Evolutionary conservation across 92 coral and sea anemone genomes (phyloP).

Genomic region (Umimayanthus chanpuru): DNA sequence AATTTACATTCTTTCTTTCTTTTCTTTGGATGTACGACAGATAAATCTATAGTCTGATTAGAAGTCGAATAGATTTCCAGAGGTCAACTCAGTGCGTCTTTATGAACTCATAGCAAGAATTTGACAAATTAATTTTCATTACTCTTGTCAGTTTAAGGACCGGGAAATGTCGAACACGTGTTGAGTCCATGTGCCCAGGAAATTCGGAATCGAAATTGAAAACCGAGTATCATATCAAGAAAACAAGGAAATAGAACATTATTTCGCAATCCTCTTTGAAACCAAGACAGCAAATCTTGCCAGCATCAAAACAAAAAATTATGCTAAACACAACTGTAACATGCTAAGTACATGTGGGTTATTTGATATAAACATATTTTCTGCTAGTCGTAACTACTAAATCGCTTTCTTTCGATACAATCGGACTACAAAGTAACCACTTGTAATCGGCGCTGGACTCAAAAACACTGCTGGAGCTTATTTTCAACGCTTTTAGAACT

Average conservation of each 20-base stretch:
- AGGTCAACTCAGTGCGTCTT: conserved; percentile 19
- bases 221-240: background rate
- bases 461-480: background rate
- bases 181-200: conserved; percentile 30
- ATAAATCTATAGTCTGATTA: background rate
- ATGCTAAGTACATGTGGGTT: conserved; percentile 37
- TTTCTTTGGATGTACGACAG: background rate
- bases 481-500: background rate
- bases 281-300: conserved; percentile 18
- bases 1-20: conserved; percentile 1
- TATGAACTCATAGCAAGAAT: conserved; percentile 70
- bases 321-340: conserved; percentile 16
- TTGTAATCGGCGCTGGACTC: conserved; percentile 23
- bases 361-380: conserved; percentile 20
- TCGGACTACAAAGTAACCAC: conserved; percentile 8
- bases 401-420: conserved; percentile 37
- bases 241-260: conserved; percentile 4
- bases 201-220: conserved; percentile 41
- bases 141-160: conserved; percentile 48
- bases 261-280: conserved; percentile 18
- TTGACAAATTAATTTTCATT: conserved; percentile 76
- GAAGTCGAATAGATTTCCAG: background rate
- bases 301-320: background rate
- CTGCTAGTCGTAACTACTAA: conserved; percentile 23
- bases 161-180: conserved; percentile 40